These are phyloP conservation scores for Doryteuthis pealeii DNA, from an alignment of 1,140 invertebrate species.

Conservation along the genomic window DNA sequence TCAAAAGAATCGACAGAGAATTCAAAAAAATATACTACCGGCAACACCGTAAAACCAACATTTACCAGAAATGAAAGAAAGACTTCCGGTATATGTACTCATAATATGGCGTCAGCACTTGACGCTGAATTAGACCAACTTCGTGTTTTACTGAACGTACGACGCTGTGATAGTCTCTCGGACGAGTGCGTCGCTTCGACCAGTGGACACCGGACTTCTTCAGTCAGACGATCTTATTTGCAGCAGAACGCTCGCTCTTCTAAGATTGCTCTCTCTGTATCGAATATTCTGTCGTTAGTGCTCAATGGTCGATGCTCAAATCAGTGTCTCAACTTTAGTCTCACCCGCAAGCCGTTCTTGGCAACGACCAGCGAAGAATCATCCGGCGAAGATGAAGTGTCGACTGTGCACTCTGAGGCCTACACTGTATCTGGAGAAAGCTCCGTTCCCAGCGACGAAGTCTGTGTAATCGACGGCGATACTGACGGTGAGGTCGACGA, in stretches of 20 bases:
- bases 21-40: background rate
- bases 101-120: no score
- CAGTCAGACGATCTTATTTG: background rate
- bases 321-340: background rate
- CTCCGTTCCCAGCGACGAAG: constrained; percentile 12
- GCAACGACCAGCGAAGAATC: constrained; percentile 3
- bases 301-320: background rate
- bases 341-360: background rate
- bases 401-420: constrained; percentile 15
- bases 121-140: no score
- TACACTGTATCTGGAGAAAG: constrained; percentile 25
- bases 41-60: background rate
- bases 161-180: no score
- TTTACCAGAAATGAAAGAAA: no score
- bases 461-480: constrained; percentile 11
- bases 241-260: background rate
- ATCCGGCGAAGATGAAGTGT: background rate
- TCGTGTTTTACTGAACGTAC: no score
- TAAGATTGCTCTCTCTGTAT: background rate
- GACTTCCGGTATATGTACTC: no score
- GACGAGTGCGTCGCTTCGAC: background rate
- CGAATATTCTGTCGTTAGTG: background rate
- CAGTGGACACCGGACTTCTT: background rate
- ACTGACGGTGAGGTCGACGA: constrained; percentile 15
- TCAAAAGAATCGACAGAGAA: constrained; percentile 8